Evolutionary conservation across 2,888 invertebrate species (phyloP).

Genomic region (Phymatocera aterrima): DNA sequence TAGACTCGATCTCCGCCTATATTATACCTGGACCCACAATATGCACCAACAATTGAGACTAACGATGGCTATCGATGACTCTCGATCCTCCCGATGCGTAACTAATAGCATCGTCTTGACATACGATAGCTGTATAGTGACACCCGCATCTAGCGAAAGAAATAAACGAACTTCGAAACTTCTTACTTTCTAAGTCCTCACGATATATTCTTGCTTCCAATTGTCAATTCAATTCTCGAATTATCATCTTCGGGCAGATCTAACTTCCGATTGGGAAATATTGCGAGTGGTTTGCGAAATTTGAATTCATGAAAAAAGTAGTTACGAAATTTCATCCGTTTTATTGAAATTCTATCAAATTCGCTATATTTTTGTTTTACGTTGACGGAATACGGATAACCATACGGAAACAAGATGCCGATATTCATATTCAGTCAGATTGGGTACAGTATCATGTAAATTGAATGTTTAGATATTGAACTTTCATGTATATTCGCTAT

Average conservation of each 20-base stretch:
- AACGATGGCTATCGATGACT: conserved; percentile 42
- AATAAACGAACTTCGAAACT: conserved; percentile 3
- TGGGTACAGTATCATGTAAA: no score
- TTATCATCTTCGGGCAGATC: no score
- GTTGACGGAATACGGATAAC: no score
- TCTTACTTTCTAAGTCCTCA: no score
- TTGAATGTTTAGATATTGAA: neutral
- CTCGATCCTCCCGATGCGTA: conserved; percentile 18
- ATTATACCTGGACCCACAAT: conserved; percentile 13
- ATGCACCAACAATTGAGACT: conserved; percentile 34
- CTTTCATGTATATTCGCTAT: neutral
- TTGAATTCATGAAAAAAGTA: no score
- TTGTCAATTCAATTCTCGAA: neutral
- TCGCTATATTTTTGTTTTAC: no score
- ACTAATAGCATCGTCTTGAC: conserved; percentile 33
- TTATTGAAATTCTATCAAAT: no score
- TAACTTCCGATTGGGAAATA: no score
- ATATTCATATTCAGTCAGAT: no score
- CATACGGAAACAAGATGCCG: no score
- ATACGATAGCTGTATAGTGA: conserved; percentile 29
- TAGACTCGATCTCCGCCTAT: neutral
- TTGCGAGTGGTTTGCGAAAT: no score
- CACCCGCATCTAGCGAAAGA: conserved; percentile 25
- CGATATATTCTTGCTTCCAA: neutral
- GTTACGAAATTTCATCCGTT: no score